Percentiles rank a stretch among this genome's conserved stretches.
phyloP scores from a whole-genome alignment of 35 echinoderm and acorn worm species.

The Amphiura filiformis region DNA sequence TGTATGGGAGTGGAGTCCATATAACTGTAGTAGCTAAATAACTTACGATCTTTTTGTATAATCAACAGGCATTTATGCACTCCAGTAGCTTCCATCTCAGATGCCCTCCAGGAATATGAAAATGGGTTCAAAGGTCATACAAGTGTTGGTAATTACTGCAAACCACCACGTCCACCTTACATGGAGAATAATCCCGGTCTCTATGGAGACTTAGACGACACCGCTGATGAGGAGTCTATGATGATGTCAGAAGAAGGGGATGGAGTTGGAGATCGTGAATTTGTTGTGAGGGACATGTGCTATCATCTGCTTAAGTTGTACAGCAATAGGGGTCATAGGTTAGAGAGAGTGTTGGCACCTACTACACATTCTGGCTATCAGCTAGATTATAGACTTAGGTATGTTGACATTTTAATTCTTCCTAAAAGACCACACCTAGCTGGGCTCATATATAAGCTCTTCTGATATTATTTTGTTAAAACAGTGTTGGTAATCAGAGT shows the following conservation, averaged over 20 bases:
- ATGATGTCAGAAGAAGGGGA: conserved; percentile 25
- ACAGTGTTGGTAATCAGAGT: too few species aligned
- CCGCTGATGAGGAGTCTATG: conserved; percentile 19
- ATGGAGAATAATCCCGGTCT: conserved; percentile 84
- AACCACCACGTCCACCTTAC: conserved; percentile 77
- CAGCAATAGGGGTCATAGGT: conserved; percentile 56
- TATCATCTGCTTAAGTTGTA: conserved; percentile 93
- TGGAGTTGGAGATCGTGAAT: not conserved
- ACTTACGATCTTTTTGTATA: not conserved
- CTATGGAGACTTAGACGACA: conserved; percentile 48
- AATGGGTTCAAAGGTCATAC: conserved; percentile 76
- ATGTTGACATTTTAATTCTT: not conserved
- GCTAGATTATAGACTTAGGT: conserved; percentile 95
- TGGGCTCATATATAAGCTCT: not conserved
- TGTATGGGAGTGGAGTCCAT: too few species aligned
- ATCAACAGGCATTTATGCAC: conserved; percentile 66
- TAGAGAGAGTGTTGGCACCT: conserved; percentile 81
- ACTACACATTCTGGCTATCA: conserved; percentile 77
- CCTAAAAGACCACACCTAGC: not conserved
- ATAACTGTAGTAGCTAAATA: too few species aligned
- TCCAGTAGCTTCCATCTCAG: conserved; percentile 71
- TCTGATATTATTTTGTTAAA: not conserved
- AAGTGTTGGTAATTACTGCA: conserved; percentile 57
- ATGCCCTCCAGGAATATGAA: conserved; percentile 83
- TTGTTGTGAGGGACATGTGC: conserved; percentile 74